These are phyloP conservation scores for Enoplosus armatus DNA, from an alignment of 2,797 vertebrate species.

Conservation along the genomic window DNA sequence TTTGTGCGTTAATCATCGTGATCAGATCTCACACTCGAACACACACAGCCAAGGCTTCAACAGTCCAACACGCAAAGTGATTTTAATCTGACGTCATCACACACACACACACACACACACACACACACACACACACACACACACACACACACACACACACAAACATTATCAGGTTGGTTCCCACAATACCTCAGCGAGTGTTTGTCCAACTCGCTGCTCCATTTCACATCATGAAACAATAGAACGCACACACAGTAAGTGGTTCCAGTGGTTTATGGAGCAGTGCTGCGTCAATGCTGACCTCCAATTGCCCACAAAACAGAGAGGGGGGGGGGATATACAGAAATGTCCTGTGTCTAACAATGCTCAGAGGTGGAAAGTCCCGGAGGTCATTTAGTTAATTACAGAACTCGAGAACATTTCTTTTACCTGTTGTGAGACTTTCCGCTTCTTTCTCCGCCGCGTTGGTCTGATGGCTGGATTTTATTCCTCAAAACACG, in stretches of 20 bases:
- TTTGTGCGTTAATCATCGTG: constrained; percentile 2
- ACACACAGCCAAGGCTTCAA: constrained; percentile 15
- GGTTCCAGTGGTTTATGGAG: constrained; percentile 73
- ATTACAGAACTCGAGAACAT: constrained; percentile 39
- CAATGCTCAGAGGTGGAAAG: constrained; percentile 54
- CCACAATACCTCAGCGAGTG: constrained; percentile 56
- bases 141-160: constrained; percentile 24
- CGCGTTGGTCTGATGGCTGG: not conserved
- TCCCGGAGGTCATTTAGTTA: constrained; percentile 44
- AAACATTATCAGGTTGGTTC: constrained; percentile 52
- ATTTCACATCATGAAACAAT: constrained; percentile 75
- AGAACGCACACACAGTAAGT: constrained; percentile 59
- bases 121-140: constrained; percentile 18
- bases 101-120: constrained; percentile 28
- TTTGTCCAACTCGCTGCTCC: constrained; percentile 62
- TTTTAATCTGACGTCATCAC: constrained; percentile 53
- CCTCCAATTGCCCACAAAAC: constrained; percentile 69
- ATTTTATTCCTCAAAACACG: not conserved
- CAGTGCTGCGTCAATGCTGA: constrained; percentile 74
- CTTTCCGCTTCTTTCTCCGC: not conserved
- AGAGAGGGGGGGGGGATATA: constrained; percentile 4
- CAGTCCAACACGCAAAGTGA: constrained; percentile 35
- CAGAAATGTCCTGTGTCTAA: constrained; percentile 28
- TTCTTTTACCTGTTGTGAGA: constrained; percentile 27
- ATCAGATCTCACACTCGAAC: constrained; percentile 34